A percentile compares a stretch with the other conserved stretches of the same genome.
These are phyloP conservation scores for Toxotes lorentzi DNA, from an alignment of 2,797 vertebrate species.

Conservation along the genomic window DNA sequence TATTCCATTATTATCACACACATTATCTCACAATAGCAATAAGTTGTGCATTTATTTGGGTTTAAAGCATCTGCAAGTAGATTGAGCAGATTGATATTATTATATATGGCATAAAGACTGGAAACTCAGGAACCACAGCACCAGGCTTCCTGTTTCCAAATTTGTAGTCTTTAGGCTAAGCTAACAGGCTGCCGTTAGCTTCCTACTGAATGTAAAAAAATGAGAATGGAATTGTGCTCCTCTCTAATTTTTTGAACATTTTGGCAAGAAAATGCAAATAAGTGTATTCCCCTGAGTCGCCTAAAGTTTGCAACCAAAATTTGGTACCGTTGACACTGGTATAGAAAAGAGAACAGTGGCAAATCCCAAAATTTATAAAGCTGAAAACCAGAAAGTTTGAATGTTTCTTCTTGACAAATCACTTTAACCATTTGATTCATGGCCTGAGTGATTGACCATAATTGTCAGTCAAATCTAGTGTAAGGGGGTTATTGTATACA, in stretches of 20 bases:
- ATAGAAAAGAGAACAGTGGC: background rate
- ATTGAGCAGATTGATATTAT: too few relatives aligned
- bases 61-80: conserved; percentile 10
- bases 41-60: background rate
- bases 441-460: background rate
- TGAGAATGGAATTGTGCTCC: too few relatives aligned
- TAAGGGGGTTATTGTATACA: background rate
- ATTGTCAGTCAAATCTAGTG: background rate
- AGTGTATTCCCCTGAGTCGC: too few relatives aligned
- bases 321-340: background rate
- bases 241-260: too few relatives aligned
- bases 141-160: background rate
- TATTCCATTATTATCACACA: conserved; percentile 13
- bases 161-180: background rate
- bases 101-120: too few relatives aligned
- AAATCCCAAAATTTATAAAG: background rate
- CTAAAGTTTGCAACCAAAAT: too few relatives aligned
- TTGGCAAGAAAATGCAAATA: too few relatives aligned
- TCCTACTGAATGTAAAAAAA: too few relatives aligned
- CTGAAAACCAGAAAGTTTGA: background rate
- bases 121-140: background rate
- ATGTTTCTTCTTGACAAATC: background rate
- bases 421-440: too few relatives aligned
- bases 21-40: background rate
- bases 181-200: background rate